Conservation (phyloP, 2,113 vertebrate genomes). For the Catharus fuscescens region DNA sequence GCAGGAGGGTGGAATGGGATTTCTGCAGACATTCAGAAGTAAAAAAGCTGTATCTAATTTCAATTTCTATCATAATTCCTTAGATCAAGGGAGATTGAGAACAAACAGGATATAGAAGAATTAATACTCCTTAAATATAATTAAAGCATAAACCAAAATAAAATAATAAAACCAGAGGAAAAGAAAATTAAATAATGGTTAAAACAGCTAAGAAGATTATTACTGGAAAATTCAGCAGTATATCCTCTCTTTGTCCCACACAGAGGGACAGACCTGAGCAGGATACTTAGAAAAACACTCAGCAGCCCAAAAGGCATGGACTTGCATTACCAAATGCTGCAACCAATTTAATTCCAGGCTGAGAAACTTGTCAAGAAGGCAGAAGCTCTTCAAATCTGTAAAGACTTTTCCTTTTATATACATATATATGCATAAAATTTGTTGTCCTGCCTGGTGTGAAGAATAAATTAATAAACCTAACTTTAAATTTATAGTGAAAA, state of each 20-base stretch:
- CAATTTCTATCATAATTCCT: background rate
- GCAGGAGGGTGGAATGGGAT: background rate
- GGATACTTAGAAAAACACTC: background rate
- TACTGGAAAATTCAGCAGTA: background rate
- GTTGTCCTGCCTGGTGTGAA: background rate
- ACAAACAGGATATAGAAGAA: background rate
- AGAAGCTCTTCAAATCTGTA: background rate
- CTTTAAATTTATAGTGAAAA: constrained; percentile 32
- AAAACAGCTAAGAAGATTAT: background rate
- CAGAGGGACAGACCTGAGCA: background rate
- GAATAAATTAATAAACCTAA: constrained; percentile 2
- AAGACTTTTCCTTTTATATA: background rate
- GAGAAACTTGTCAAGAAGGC: background rate
- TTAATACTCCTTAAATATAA: background rate
- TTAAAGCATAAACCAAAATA: background rate
- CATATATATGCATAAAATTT: background rate
- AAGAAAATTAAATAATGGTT: background rate
- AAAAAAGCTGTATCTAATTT: constrained; percentile 1
- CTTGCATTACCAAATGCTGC: background rate
- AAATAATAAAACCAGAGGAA: background rate
- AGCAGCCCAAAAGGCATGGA: background rate
- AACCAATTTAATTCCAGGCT: background rate
- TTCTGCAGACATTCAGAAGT: background rate
- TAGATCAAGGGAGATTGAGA: background rate
- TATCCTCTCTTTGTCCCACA: background rate